Evolutionary conservation across 1,140 invertebrate genomes (phyloP), one percentile per base, ranked within the genome.

Genomic region (Bemisia tabaci): DNA sequence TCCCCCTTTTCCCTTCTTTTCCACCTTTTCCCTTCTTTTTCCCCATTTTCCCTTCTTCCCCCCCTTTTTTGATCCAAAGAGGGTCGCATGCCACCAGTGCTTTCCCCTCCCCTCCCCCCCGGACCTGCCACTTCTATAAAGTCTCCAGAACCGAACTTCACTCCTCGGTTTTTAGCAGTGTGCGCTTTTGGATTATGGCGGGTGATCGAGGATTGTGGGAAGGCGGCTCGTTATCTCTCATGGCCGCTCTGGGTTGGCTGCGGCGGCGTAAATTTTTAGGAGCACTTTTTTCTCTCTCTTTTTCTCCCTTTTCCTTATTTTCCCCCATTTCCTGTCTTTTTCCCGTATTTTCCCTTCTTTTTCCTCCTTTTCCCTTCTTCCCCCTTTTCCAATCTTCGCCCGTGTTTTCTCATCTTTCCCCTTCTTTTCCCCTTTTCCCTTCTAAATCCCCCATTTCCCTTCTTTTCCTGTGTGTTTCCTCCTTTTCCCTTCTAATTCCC

Each of bases 271-370:
- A n/a, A n/a, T n/a, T n/a, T n/a, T n/a, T n/a, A n/a, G n/a, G n/a
- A n/a, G n/a, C n/a, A n/a, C n/a, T n/a, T n/a, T n/a, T n/a, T n/a
- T n/a, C 60, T 61, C 60, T 61, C 60, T 61, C 60, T 61, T n/a
- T 61, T n/a, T 61, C 60, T 61, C 60, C 22, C 60, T 61, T n/a
- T 61, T n/a, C 22, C 60, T 61, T n/a, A 11, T n/a, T 61, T n/a
- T 61, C 60, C 22, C 60, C 22, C n/a, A 5, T 24, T 22, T 24
- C 22, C 60, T 61, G 9, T 61, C n/a, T 22, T 24, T 22, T 24
- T 61, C 60, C 22, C 60, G 5, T 24, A 5, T 24, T 22, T 24
- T 61, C 60, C 22, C 60, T 61, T 24, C 23, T 24, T 22, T 24
- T 61, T n/a, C 22, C 60, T 61, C n/a, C 23, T 24, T 22, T 24